Conservation (phyloP, 2,113 vertebrate species). For the Brachyhypopomus occidentalis region DNA sequence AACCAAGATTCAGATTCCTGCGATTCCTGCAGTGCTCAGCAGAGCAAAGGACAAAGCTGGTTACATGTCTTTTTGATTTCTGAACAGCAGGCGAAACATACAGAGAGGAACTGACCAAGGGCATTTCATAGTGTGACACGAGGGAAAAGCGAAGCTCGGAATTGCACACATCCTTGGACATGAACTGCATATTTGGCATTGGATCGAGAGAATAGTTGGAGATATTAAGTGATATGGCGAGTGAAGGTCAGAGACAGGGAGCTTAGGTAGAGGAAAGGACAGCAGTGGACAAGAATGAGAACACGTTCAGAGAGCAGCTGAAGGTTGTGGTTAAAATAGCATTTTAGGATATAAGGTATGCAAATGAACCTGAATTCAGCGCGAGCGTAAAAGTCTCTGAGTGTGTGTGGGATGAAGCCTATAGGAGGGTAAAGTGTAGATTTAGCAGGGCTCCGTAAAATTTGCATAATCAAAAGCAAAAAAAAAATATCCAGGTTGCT, state of each 20-base stretch:
- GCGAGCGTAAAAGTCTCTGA: conserved; percentile 27
- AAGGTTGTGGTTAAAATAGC: conserved; percentile 1
- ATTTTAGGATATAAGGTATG: conserved; percentile 10
- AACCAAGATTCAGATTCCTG: background rate
- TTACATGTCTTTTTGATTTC: background rate
- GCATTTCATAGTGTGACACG: background rate
- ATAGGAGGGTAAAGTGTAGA: background rate
- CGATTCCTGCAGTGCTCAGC: background rate
- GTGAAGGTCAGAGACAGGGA: conserved; percentile 22
- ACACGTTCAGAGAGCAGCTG: background rate
- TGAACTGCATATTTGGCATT: conserved; percentile 1
- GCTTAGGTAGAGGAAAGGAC: conserved; percentile 2
- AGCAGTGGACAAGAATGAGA: conserved; percentile 22
- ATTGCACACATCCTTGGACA: background rate
- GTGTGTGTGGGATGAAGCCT: conserved; percentile 45
- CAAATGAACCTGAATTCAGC: background rate
- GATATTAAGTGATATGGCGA: conserved; percentile 7
- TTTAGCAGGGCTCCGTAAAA: background rate
- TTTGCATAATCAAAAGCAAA: background rate
- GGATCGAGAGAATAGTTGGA: background rate
- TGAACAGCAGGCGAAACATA: background rate
- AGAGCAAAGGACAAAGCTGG: background rate
- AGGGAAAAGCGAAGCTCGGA: background rate
- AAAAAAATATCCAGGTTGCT: background rate
- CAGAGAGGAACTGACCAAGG: background rate